Percentiles rank a stretch among this genome's conserved stretches.
phyloP scores from a whole-genome alignment of 1,140 invertebrate genomes.

The Brachionus calyciflorus region DNA sequence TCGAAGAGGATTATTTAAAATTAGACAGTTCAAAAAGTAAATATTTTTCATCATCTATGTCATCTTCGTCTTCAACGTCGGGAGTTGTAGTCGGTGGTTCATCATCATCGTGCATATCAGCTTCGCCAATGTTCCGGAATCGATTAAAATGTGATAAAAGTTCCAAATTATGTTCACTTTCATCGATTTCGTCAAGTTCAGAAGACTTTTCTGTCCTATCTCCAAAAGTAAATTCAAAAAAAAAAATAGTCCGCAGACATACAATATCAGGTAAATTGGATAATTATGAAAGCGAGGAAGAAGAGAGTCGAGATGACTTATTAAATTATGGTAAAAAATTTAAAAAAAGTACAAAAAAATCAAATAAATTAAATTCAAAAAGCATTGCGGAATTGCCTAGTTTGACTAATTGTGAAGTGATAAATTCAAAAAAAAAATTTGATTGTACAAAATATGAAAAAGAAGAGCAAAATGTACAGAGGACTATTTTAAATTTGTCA shows the following conservation, averaged over 20 bases:
- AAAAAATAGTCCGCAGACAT: conserved; percentile 24
- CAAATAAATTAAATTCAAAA: conserved; percentile 1
- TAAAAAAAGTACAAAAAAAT: not conserved
- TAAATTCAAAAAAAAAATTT: not conserved
- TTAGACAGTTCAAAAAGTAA: not conserved
- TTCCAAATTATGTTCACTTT: not conserved
- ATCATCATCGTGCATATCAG: conserved; percentile 17
- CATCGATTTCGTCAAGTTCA: not conserved
- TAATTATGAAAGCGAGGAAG: not conserved
- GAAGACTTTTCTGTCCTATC: not conserved
- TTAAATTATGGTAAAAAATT: not conserved
- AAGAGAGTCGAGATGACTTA: not conserved
- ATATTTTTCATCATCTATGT: conserved; percentile 1
- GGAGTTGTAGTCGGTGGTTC: conserved; percentile 5
- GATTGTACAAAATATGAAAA: not conserved
- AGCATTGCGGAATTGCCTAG: conserved; percentile 4
- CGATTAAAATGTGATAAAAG: not conserved
- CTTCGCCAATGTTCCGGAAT: conserved; percentile 1
- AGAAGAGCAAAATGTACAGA: not conserved
- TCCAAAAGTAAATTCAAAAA: not conserved
- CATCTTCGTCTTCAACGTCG: conserved; percentile 2
- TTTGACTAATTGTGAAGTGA: not conserved
- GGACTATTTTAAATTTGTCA: conserved; percentile 13
- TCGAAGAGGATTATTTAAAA: conserved; percentile 25
- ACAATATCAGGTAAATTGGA: not conserved